phyloP scores from a whole-genome alignment of 30 jellyfish, hydroid and myxozoan genomes.

The Rhopilema esculentum region DNA sequence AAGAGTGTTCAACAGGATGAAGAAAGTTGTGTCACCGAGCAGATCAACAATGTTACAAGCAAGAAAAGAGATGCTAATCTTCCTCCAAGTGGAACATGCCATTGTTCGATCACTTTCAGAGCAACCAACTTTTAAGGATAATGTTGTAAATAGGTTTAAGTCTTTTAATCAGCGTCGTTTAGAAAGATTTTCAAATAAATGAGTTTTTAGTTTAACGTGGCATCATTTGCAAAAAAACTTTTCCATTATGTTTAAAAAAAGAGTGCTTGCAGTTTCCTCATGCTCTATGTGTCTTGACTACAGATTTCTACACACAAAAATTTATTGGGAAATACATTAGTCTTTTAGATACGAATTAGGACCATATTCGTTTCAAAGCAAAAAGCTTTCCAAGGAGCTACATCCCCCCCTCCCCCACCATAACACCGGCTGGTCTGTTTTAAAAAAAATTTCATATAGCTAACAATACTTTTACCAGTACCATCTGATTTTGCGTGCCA shows the following conservation, averaged over 20 bases:
- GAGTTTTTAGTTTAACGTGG: neutral
- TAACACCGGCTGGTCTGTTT: neutral
- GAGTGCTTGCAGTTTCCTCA: neutral
- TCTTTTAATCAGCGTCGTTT: constrained; percentile 5
- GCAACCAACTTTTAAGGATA: neutral
- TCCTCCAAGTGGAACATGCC: constrained; percentile 26
- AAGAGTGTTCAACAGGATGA: constrained; percentile 61
- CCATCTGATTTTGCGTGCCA: constrained; percentile 15
- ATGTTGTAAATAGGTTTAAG: neutral
- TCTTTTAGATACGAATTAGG: neutral
- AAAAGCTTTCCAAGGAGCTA: neutral
- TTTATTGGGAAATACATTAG: neutral
- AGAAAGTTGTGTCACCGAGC: constrained; percentile 43
- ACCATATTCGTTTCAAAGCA: neutral
- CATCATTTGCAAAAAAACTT: neutral
- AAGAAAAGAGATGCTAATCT: neutral
- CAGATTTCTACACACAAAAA: neutral
- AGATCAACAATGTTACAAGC: constrained; percentile 32
- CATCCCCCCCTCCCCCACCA: neutral
- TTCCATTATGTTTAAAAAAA: neutral
- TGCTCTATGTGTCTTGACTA: neutral
- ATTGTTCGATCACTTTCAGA: constrained; percentile 5
- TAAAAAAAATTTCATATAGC: neutral
- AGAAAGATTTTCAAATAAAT: constrained; percentile 39
- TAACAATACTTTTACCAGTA: neutral